These are phyloP conservation scores for Cybosia mesomella DNA, from an alignment of 2,888 invertebrate species.

Conservation along the genomic window DNA sequence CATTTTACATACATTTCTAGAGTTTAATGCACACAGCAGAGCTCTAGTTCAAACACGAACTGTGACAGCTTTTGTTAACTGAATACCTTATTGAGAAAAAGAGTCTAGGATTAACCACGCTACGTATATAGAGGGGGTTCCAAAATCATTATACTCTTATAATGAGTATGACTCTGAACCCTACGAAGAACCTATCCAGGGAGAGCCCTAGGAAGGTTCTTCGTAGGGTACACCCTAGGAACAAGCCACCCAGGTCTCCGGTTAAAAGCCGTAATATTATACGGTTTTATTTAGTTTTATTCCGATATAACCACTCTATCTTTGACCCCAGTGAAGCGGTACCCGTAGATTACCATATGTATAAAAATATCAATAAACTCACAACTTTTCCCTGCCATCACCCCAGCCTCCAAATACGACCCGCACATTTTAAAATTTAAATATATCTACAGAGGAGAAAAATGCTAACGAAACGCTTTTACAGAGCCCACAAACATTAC, in stretches of 20 bases:
- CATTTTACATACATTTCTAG: background rate
- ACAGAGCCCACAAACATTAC: conserved; percentile 7
- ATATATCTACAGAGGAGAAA: background rate
- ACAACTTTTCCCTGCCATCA: background rate
- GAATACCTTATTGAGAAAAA: background rate
- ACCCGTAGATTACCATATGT: too few species aligned
- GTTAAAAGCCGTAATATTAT: too few species aligned
- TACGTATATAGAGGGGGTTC: background rate
- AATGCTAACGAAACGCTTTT: conserved; percentile 2
- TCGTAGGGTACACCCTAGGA: too few species aligned
- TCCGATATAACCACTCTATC: too few species aligned
- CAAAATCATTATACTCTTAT: background rate
- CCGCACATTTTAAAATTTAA: background rate
- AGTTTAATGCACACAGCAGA: background rate
- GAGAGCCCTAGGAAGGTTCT: too few species aligned
- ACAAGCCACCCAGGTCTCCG: too few species aligned
- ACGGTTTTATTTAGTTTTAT: too few species aligned
- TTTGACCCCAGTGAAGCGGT: too few species aligned
- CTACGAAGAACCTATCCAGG: too few species aligned
- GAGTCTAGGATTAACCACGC: background rate
- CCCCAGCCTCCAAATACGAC: background rate
- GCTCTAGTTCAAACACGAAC: background rate
- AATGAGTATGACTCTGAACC: too few species aligned
- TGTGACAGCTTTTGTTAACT: background rate
- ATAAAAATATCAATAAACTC: background rate